These are phyloP conservation scores for Semotilus atromaculatus DNA, from an alignment of 2,797 vertebrate species.

Conservation along the genomic window DNA sequence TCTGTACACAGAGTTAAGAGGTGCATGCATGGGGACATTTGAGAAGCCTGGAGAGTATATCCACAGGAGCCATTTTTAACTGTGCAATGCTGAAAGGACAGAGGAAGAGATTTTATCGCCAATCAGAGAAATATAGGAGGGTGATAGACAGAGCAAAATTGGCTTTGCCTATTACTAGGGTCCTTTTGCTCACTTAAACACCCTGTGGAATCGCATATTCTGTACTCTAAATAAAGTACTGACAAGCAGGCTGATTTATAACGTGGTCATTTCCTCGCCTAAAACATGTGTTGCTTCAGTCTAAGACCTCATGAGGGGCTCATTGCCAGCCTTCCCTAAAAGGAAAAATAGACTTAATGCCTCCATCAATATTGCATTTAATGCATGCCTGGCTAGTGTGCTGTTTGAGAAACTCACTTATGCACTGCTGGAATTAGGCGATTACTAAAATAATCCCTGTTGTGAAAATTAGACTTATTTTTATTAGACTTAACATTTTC, in stretches of 20 bases:
- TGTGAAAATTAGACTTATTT: neutral
- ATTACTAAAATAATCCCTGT: constrained; percentile 9
- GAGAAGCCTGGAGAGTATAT: constrained; percentile 15
- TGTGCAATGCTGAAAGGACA: constrained; percentile 29
- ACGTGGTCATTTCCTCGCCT: constrained; percentile 40
- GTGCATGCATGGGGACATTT: neutral
- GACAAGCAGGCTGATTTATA: constrained; percentile 54
- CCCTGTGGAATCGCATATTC: constrained; percentile 32
- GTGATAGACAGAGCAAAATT: constrained; percentile 42
- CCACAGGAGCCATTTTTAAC: constrained; percentile 39
- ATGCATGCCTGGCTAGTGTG: neutral
- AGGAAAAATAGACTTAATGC: neutral
- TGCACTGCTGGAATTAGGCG: neutral
- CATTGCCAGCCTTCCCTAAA: constrained; percentile 23
- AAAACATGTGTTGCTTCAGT: constrained; percentile 39
- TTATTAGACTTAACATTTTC: neutral
- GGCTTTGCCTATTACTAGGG: constrained; percentile 24
- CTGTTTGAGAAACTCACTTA: neutral
- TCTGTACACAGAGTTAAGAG: neutral
- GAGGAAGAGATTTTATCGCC: constrained; percentile 24
- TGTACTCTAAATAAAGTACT: constrained; percentile 48
- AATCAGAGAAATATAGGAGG: constrained; percentile 42
- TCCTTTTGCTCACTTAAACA: constrained; percentile 41
- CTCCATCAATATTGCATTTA: neutral
- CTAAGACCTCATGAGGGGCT: neutral